These are phyloP conservation scores for Falco novaeseelandiae DNA, from an alignment of 2,797 vertebrate genomes.

Conservation along the genomic window DNA sequence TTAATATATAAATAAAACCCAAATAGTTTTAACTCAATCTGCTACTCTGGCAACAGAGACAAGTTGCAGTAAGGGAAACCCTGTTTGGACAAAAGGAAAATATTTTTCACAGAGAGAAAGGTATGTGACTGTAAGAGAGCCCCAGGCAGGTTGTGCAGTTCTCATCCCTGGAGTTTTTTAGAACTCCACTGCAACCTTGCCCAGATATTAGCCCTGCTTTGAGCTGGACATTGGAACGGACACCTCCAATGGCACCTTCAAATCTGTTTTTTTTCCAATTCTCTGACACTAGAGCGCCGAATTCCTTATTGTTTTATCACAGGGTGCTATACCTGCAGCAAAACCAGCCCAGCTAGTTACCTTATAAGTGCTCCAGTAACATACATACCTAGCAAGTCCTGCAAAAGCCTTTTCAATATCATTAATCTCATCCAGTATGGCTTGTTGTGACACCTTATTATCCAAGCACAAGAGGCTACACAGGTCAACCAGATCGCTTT, in stretches of 20 bases:
- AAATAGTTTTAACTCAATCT: background rate
- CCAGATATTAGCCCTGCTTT: background rate
- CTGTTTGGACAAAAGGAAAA: background rate
- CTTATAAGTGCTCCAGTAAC: background rate
- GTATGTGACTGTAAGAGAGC: too few species aligned
- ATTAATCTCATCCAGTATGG: constrained; percentile 63
- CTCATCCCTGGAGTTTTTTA: background rate
- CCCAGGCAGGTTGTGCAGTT: background rate
- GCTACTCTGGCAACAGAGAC: background rate
- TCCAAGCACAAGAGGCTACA: constrained; percentile 79
- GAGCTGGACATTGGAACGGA: background rate
- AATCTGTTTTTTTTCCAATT: background rate
- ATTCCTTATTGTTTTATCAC: background rate
- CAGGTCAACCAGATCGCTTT: background rate
- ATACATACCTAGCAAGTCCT: background rate
- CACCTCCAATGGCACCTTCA: background rate
- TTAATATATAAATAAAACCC: background rate
- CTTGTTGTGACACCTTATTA: background rate
- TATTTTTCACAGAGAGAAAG: background rate
- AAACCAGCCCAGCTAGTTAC: background rate
- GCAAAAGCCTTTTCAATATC: constrained; percentile 34
- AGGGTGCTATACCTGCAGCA: background rate
- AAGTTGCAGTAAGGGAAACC: background rate
- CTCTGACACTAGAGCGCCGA: background rate
- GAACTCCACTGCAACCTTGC: background rate